These are phyloP conservation scores for Oscheius sp. DNA, from an alignment of 2,888 invertebrate genomes.

Conservation along the genomic window DNA sequence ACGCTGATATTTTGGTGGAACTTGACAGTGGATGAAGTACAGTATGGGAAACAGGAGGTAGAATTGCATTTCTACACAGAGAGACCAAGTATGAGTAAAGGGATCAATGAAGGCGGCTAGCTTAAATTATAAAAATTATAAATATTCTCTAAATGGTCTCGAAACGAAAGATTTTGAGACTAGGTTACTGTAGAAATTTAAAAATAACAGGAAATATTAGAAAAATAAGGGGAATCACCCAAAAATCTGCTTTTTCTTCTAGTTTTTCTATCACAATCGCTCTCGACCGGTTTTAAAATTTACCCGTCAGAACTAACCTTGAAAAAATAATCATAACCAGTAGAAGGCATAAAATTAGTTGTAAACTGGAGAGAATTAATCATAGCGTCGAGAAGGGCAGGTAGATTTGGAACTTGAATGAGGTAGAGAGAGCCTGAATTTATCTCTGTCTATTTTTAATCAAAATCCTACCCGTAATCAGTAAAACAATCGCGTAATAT, in stretches of 20 bases:
- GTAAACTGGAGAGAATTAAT: neutral
- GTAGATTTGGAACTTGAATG: too few species aligned
- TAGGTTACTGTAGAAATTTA: too few species aligned
- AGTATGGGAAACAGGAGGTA: slow-evolving; percentile 10
- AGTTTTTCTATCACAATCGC: too few species aligned
- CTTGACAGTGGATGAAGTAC: neutral
- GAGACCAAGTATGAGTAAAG: slow-evolving; percentile 26
- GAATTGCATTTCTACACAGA: slow-evolving; percentile 25
- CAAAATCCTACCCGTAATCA: neutral
- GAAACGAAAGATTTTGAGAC: too few species aligned
- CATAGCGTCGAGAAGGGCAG: neutral
- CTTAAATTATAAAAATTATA: neutral
- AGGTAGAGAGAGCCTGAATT: slow-evolving; percentile 1
- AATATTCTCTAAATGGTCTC: neutral
- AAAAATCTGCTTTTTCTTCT: too few species aligned
- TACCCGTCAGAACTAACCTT: too few species aligned
- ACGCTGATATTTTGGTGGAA: neutral
- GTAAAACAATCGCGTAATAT: neutral
- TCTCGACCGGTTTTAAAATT: too few species aligned
- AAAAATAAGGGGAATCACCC: too few species aligned
- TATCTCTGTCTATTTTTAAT: neutral
- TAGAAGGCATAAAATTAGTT: neutral
- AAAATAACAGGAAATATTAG: too few species aligned
- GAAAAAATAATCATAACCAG: slow-evolving; percentile 20
- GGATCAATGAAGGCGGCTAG: slow-evolving; percentile 2